A percentile compares a stretch with the other conserved stretches of the same genome.
Conservation (phyloP, 2,113 vertebrate genomes). For the Typhlomys cinereus region DNA sequence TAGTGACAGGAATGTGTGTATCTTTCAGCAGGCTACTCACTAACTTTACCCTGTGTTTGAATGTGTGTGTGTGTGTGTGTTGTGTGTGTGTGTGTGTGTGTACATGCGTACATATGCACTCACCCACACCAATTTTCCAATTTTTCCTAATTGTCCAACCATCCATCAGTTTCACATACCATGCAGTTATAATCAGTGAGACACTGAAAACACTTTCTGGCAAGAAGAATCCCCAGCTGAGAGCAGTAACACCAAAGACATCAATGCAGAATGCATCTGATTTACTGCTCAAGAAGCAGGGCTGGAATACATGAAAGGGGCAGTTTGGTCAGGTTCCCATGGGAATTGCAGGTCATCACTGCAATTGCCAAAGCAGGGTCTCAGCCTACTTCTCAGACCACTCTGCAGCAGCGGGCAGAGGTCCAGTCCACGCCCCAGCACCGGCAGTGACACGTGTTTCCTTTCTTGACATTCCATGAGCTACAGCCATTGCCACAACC, state of each 20-base stretch:
- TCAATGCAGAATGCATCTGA: neutral
- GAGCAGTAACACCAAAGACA: neutral
- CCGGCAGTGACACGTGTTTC: conserved; percentile 50
- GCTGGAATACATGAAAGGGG: neutral
- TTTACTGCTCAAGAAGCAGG: conserved; percentile 6
- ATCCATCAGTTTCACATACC: no score
- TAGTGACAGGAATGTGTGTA: no score
- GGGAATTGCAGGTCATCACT: neutral
- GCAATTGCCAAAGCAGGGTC: neutral
- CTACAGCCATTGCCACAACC: conserved; percentile 59
- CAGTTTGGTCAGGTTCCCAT: neutral
- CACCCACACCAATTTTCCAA: no score
- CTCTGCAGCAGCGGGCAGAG: conserved; percentile 17
- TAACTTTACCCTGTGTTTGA: no score
- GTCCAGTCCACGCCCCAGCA: conserved; percentile 37
- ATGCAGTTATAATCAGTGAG: neutral
- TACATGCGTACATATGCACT: no score
- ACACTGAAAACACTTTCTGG: neutral
- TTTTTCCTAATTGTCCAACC: neutral
- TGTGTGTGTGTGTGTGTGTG: no score
- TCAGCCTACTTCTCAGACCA: neutral
- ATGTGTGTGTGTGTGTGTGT: no score
- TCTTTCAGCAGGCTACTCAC: no score
- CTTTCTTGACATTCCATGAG: conserved; percentile 2
- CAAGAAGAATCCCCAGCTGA: neutral